Base-by-base conservation (phyloP, 2,113 vertebrate species). In the Genyomyrus donnyi region DNA sequence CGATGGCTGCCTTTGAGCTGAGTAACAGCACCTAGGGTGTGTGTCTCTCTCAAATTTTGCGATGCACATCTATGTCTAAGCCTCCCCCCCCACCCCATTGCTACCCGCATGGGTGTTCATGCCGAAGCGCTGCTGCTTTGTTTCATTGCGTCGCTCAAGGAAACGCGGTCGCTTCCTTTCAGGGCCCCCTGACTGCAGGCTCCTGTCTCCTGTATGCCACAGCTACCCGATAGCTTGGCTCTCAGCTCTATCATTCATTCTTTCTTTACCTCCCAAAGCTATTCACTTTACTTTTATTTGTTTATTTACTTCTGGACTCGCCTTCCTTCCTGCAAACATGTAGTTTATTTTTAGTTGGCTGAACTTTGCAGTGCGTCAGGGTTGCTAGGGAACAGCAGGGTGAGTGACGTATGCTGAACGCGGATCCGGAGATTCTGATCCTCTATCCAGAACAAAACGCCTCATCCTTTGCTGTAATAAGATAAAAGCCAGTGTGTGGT, bases 261-360 rank as follows among this genome's bases (percentile, higher is more conserved):
- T 27, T 84, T 89, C 27, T 50, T 83, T 89, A 46, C 85, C 89
- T 90, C 88, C 56, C 85, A 89, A 91, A 91, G 91, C 85, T 92
- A 89, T 92, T 90, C 39, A 88, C 19, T 91, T 93, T 85, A 91
- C 92, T 93, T 93, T 91, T 89, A 80, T 87, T 89, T 58, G 88
- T 84, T 85, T 89, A 42, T 80, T 80, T 80, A 80, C 35, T 91
- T 83, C n/a, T 74, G 19, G 88, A 91, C 90, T 91, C 91, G 90
- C 92, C 90, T 95, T 92, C 89, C 92, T 94, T 93, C 92, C 92
- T 93, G 90, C 91, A 94, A 94, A 94, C 93, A 90, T 91, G 1
- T 88, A 88, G 92, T 94, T 94, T 96, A 96, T 95, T 95, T 96
- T 95, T 95, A 94, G 94, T 92, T 88, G 50, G 90, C 91, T 90